Percentiles rank a stretch among this genome's conserved stretches.
phyloP scores from a whole-genome alignment of 2,797 vertebrate species.

The Tamandua tetradactyla region DNA sequence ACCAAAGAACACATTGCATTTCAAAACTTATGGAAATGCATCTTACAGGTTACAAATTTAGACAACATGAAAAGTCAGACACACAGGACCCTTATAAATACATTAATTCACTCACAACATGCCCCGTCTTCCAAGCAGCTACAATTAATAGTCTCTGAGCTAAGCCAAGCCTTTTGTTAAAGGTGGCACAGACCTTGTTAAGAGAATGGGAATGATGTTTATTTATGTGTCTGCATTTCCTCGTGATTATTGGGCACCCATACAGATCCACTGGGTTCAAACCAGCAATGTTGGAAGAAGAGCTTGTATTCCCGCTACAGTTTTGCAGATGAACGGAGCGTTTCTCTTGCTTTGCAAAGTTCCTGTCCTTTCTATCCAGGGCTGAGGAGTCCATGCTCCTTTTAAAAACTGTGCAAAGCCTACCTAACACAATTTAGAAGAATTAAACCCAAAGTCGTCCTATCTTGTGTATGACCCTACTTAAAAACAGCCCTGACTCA shows the following conservation, averaged over 20 bases:
- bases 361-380: background rate
- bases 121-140: background rate
- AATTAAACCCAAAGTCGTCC: background rate
- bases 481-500: background rate
- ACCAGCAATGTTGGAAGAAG: background rate
- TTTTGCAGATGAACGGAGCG: slow-evolving; percentile 5
- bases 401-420: background rate
- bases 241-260: slow-evolving; percentile 52
- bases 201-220: slow-evolving; percentile 58
- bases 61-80: slow-evolving; percentile 69
- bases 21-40: slow-evolving; percentile 77
- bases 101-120: slow-evolving; percentile 69
- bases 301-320: background rate
- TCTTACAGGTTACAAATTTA: slow-evolving; percentile 70
- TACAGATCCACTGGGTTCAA: slow-evolving; percentile 21
- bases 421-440: background rate
- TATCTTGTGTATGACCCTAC: background rate
- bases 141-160: slow-evolving; percentile 55
- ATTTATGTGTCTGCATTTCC: slow-evolving; percentile 71
- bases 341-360: background rate
- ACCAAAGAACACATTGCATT: slow-evolving; percentile 63
- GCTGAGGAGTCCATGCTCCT: background rate
- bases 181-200: slow-evolving; percentile 65
- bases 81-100: slow-evolving; percentile 31
- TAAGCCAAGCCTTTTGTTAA: slow-evolving; percentile 58